Base-by-base conservation (phyloP, 1,140 invertebrate genomes). In the Brachystomella parvula region DNA sequence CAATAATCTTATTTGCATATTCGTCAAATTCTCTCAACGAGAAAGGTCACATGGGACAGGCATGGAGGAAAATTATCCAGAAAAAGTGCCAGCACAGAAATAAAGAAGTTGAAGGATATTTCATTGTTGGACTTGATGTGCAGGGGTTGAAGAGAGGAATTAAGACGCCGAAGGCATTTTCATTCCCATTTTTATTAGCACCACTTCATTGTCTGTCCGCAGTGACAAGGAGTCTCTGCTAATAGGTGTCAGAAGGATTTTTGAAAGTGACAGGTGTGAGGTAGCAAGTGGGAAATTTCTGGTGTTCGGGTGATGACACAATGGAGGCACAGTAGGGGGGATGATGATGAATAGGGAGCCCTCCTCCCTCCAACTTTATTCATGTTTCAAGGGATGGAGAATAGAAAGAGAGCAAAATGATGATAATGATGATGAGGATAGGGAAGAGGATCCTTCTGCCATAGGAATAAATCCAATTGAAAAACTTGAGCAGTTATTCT, bases 271-370 rank as follows among this genome's bases (percentile, higher is more conserved):
- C 65, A 67, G 65, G 65, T 67, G 65, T 67, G 65, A 63, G 30
- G 33, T 62, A 58, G 65, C 65, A 66, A 66, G 65, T 67, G 65
- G 65, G 31, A 67, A 62, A 67, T 67, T 65, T 67, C 59, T 53
- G 49, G 49, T 19, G 3, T 53, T 53, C 15, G 49, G 49, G 49
- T 53, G 49, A 53, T 53, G 49, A 26, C 49, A 53, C 49, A 35
- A 58, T 62, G 65, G 44, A 60, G 30, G 53, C 61, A 47, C 53
- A 63, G 62, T 47, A 63, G 58, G 66, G 57, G 12, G 49, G 15
- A 6, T 53, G 24, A 35, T 31, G 32, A 56, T 65, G 63, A 59
- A 65, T 65, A 59, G 64, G 56, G 30, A 24, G 21, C 30, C 30
- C 57, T 59, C 57, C 21, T 31, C 30, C 57, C 30, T 31, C 30